Percentiles rank a stretch among this genome's conserved stretches.
Conservation (phyloP, 2,888 invertebrate species). For the Dryobotodes eremita region DNA sequence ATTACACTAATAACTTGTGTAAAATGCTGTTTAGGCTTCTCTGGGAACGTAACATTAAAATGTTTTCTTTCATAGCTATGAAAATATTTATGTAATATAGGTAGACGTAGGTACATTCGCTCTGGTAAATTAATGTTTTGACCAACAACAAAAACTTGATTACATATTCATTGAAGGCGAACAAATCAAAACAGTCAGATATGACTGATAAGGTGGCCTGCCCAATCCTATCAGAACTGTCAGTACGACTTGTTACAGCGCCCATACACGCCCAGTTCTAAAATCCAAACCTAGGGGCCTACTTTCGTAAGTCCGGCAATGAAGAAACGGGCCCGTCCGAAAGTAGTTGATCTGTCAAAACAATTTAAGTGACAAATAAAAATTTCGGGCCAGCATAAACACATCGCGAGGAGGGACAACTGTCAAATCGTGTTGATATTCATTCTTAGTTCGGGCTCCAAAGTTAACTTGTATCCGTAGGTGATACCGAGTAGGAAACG, state of each 20-base stretch:
- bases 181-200: conserved; percentile 28
- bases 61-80: background rate
- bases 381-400: no score
- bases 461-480: no score
- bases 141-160: conserved; percentile 21
- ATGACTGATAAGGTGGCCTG: conserved; percentile 20
- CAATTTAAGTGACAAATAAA: no score
- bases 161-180: conserved; percentile 32
- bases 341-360: no score
- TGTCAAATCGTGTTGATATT: no score
- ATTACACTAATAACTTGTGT: conserved; percentile 28
- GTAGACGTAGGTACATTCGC: background rate
- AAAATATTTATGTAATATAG: conserved; percentile 6
- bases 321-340: no score
- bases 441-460: no score
- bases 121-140: conserved; percentile 30
- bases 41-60: background rate
- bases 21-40: conserved; percentile 19
- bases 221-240: background rate
- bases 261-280: background rate
- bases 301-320: no score
- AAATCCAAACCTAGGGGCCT: no score
- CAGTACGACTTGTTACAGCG: background rate
- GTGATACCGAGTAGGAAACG: no score
- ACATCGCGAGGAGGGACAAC: no score